Percentiles rank a stretch among this genome's conserved stretches.
Evolutionary conservation across 2,888 invertebrate genomes (phyloP).

Genomic region (Himalopsyche tibetana): DNA sequence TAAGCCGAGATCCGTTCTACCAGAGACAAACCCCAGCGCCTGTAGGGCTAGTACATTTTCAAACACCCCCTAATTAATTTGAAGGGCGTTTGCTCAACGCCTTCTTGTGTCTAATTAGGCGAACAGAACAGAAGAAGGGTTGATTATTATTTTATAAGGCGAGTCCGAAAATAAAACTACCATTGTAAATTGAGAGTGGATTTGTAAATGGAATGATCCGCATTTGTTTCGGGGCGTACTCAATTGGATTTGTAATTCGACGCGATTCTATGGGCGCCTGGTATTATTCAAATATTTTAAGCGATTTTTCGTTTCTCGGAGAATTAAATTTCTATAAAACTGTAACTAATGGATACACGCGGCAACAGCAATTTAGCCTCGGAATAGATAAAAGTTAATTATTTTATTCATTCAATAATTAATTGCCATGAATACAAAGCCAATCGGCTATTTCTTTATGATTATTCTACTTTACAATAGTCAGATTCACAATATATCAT

Average conservation of each 20-base stretch:
- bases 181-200: conserved; percentile 38
- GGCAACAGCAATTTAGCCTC: neutral
- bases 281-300: neutral
- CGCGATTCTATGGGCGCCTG: conserved; percentile 37
- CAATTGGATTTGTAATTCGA: conserved; percentile 54
- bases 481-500: no score
- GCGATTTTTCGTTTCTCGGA: neutral
- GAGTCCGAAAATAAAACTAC: conserved; percentile 57
- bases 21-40: conserved; percentile 1
- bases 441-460: no score
- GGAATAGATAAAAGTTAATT: no score
- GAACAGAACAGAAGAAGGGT: conserved; percentile 62
- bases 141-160: conserved; percentile 63
- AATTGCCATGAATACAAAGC: no score
- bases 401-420: no score
- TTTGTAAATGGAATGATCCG: conserved; percentile 17
- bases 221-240: conserved; percentile 20
- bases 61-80: conserved; percentile 66
- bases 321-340: neutral
- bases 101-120: conserved; percentile 65
- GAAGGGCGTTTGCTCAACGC: conserved; percentile 65
- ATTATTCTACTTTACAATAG: no score
- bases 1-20: conserved; percentile 59
- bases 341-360: neutral
- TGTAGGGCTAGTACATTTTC: conserved; percentile 63